These are phyloP conservation scores for Nycticryphes semicollaris DNA, from an alignment of 2,113 vertebrate genomes.

Conservation along the genomic window DNA sequence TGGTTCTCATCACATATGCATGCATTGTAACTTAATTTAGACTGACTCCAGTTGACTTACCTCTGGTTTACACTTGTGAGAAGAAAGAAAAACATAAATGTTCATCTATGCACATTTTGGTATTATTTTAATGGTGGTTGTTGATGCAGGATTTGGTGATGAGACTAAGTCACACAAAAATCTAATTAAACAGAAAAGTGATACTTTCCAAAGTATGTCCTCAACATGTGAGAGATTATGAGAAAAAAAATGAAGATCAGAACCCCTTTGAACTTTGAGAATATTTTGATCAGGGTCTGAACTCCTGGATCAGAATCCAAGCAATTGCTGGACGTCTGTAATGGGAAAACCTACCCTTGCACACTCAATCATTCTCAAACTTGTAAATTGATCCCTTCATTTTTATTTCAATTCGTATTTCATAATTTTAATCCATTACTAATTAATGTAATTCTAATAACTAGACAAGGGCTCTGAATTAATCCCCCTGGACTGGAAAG, in stretches of 20 bases:
- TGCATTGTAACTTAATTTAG: neutral
- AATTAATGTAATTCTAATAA: neutral
- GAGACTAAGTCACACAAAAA: neutral
- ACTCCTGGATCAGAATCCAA: neutral
- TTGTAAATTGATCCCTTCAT: neutral
- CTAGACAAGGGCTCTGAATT: neutral
- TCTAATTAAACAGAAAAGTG: neutral
- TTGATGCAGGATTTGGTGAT: neutral
- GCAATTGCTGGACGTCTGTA: neutral
- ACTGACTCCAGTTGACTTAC: neutral
- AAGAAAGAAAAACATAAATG: neutral
- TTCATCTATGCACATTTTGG: neutral
- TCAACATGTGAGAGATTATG: neutral
- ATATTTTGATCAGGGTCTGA: neutral
- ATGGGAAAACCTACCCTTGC: neutral
- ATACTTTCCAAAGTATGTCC: neutral
- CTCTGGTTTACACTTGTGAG: neutral
- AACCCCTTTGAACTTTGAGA: neutral
- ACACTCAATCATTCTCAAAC: neutral
- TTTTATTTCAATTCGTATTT: neutral
- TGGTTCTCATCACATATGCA: neutral
- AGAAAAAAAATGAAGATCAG: neutral
- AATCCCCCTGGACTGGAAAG: neutral
- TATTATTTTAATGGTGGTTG: neutral
- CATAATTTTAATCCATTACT: neutral